These are phyloP conservation scores for Rafetus swinhoei DNA, from an alignment of 2,113 vertebrate genomes.

Conservation along the genomic window DNA sequence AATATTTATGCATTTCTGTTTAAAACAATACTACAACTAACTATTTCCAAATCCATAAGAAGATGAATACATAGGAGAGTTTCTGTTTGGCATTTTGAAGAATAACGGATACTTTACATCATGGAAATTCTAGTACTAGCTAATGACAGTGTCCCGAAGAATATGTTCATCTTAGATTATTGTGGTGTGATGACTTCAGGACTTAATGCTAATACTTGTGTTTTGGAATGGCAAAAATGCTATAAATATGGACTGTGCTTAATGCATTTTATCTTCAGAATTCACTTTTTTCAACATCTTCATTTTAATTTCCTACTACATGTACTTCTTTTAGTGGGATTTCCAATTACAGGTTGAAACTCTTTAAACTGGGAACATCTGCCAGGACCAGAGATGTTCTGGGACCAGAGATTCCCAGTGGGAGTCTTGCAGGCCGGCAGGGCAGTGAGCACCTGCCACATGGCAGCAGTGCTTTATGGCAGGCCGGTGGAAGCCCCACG, in stretches of 20 bases:
- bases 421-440: too few species aligned
- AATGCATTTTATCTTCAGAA: not conserved
- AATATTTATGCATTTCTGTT: not conserved
- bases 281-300: not conserved
- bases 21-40: not conserved
- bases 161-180: not conserved
- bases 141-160: not conserved
- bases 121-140: not conserved
- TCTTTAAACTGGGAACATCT: too few species aligned
- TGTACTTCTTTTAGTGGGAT: not conserved
- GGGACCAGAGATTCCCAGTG: too few species aligned
- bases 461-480: too few species aligned
- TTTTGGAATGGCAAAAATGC: not conserved
- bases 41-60: not conserved
- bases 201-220: not conserved
- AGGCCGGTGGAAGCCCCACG: too few species aligned
- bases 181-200: not conserved
- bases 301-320: not conserved
- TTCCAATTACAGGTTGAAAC: not conserved
- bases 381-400: too few species aligned
- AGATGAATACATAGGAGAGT: fast-evolving
- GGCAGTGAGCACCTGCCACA: too few species aligned
- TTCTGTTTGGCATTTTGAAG: not conserved
- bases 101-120: not conserved
- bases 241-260: not conserved